Percentiles rank a stretch among this genome's conserved stretches.
Conservation (phyloP, 2,888 invertebrate genomes). For the Eudasyphora cyanicolor region DNA sequence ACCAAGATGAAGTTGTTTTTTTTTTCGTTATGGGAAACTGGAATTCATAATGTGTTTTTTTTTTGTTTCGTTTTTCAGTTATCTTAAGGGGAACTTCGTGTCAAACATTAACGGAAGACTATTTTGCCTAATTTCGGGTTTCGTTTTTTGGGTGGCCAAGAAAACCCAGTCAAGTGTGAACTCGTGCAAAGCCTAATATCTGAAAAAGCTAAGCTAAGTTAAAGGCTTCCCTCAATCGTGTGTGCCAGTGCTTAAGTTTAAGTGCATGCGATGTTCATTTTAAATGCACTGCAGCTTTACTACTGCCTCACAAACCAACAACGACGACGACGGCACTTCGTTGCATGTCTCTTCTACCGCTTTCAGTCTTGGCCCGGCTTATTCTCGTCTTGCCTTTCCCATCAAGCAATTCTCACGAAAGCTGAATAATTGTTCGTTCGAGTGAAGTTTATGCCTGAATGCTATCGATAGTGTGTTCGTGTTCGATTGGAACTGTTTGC, state of each 20-base stretch:
- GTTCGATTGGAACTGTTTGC: neutral
- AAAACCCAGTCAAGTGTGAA: conserved; percentile 36
- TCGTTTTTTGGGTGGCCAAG: neutral
- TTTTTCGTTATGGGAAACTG: conserved; percentile 5
- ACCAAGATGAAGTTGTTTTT: neutral
- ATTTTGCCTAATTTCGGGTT: conserved; percentile 28
- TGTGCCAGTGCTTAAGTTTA: neutral
- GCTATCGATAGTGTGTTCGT: conserved; percentile 28
- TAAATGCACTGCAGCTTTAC: conserved; percentile 55
- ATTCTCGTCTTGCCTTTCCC: conserved; percentile 16
- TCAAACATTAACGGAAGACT: conserved; percentile 39
- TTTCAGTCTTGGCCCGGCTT: conserved; percentile 47
- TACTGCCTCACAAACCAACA: conserved; percentile 11
- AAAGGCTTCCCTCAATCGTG: conserved; percentile 33
- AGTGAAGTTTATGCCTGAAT: conserved; percentile 28
- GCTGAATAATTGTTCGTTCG: neutral
- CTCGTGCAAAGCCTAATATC: neutral
- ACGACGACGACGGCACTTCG: too few relatives aligned
- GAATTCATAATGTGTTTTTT: neutral
- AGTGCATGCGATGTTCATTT: neutral
- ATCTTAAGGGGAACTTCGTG: conserved; percentile 43
- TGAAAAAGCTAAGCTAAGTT: conserved; percentile 12
- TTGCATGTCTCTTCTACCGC: conserved; percentile 62
- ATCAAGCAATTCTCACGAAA: neutral
- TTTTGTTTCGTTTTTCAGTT: neutral